Evolutionary conservation across 2,888 invertebrate genomes (phyloP).

Genomic region (Sinotaia quadrata): DNA sequence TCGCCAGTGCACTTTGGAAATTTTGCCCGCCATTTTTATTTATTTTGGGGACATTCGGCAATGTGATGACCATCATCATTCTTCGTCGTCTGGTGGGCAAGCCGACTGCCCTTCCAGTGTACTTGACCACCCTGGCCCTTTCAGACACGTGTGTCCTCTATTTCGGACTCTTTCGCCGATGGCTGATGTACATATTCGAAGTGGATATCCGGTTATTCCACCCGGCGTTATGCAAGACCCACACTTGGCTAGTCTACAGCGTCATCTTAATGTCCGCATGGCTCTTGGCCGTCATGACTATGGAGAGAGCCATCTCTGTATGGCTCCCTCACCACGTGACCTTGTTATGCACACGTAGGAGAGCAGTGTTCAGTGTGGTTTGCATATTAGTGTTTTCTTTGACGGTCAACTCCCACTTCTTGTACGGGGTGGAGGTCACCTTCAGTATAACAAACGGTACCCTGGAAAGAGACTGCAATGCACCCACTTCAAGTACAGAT

Average conservation of each 20-base stretch:
- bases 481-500: constrained; percentile 12
- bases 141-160: constrained; percentile 55
- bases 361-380: constrained; percentile 34
- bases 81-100: constrained; percentile 45
- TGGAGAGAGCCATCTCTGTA: constrained; percentile 54
- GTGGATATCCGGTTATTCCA: constrained; percentile 47
- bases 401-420: constrained; percentile 44
- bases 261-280: constrained; percentile 55
- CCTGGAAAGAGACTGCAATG: background rate
- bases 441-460: constrained; percentile 29
- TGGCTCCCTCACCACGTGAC: constrained; percentile 53
- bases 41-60: constrained; percentile 56
- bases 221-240: constrained; percentile 46
- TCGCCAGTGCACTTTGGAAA: constrained; percentile 42
- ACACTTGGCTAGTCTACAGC: constrained; percentile 54
- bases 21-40: constrained; percentile 54
- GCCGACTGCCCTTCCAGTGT: constrained; percentile 50
- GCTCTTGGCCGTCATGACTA: constrained; percentile 58
- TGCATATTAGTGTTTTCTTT: constrained; percentile 37
- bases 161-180: constrained; percentile 53
- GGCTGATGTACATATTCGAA: constrained; percentile 46
- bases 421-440: constrained; percentile 42
- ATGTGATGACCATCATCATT: constrained; percentile 47
- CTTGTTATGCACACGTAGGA: constrained; percentile 41
- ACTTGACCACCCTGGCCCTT: constrained; percentile 49